phyloP scores from a whole-genome alignment of 2,888 invertebrate genomes.

The Strigamia transsilvanica region DNA sequence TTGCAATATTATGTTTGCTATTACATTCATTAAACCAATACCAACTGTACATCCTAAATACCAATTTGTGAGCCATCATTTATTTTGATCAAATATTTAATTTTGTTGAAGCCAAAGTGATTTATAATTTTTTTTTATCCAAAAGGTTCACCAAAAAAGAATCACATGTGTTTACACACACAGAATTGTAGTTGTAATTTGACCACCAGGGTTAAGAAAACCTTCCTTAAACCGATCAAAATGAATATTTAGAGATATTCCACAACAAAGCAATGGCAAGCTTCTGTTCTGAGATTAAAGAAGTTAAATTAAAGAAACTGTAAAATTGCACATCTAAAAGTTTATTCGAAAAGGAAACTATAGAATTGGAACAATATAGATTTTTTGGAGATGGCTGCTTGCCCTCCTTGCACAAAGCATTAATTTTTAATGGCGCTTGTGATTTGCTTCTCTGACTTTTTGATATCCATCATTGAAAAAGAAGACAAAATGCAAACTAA shows the following conservation, averaged over 20 bases:
- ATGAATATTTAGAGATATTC: neutral
- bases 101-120: too few species aligned
- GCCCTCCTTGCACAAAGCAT: slow-evolving; percentile 10
- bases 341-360: neutral
- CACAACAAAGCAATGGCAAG: neutral
- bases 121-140: too few species aligned
- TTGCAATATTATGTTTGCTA: neutral
- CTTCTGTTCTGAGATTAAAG: too few species aligned
- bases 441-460: slow-evolving; percentile 39
- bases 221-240: too few species aligned
- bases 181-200: too few species aligned
- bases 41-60: too few species aligned
- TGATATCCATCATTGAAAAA: slow-evolving; percentile 16
- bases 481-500: slow-evolving; percentile 34
- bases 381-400: neutral
- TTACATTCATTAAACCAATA: too few species aligned
- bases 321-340: neutral
- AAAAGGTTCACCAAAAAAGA: too few species aligned
- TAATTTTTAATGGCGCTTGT: slow-evolving; percentile 28
- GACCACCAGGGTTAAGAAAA: too few species aligned
- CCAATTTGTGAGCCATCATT: too few species aligned
- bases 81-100: too few species aligned
- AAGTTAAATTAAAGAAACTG: neutral
- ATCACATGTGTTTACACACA: too few species aligned
- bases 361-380: slow-evolving; percentile 1